Evolutionary conservation across 1,140 invertebrate species (phyloP).

Genomic region (Drosophila leontia): DNA sequence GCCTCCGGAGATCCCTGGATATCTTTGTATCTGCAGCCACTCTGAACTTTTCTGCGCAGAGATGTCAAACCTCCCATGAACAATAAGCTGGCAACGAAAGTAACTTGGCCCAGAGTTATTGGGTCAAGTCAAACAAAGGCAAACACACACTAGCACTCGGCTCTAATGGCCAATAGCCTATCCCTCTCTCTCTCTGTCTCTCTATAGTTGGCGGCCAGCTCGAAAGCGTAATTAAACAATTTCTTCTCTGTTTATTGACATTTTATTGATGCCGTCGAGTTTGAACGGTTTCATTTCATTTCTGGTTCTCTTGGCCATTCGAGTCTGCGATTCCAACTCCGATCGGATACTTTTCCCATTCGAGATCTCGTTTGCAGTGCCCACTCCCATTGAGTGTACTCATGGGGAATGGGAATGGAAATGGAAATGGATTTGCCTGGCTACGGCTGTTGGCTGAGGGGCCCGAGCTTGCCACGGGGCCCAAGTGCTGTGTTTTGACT

Average conservation of each 20-base stretch:
- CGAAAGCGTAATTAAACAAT: slow-evolving; percentile 81
- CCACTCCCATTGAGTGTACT: slow-evolving; percentile 34
- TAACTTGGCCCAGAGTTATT: slow-evolving; percentile 65
- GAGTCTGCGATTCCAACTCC: slow-evolving; percentile 31
- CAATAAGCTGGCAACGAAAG: slow-evolving; percentile 57
- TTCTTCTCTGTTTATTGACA: slow-evolving; percentile 74
- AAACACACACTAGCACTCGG: slow-evolving; percentile 16
- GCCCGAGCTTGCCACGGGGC: slow-evolving; percentile 30
- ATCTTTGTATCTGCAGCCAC: not conserved
- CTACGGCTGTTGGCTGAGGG: slow-evolving; percentile 6
- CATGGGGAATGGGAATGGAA: slow-evolving; percentile 13
- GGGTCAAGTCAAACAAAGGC: slow-evolving; percentile 62
- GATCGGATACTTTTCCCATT: slow-evolving; percentile 47
- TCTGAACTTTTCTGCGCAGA: not conserved
- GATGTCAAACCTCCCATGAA: slow-evolving; percentile 6
- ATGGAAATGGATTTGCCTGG: slow-evolving; percentile 17
- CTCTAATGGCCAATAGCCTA: slow-evolving; percentile 36
- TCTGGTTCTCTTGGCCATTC: slow-evolving; percentile 20
- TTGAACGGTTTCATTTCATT: slow-evolving; percentile 52
- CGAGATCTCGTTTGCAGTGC: slow-evolving; percentile 35
- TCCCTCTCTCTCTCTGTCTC: slow-evolving; percentile 40
- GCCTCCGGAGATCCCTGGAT: slow-evolving; percentile 9
- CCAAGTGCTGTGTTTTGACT: slow-evolving; percentile 33
- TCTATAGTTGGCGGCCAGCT: slow-evolving; percentile 56
- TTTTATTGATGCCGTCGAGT: slow-evolving; percentile 73